Evolutionary conservation across 2,888 invertebrate species (phyloP).

Genomic region (Drosophila infuscata): DNA sequence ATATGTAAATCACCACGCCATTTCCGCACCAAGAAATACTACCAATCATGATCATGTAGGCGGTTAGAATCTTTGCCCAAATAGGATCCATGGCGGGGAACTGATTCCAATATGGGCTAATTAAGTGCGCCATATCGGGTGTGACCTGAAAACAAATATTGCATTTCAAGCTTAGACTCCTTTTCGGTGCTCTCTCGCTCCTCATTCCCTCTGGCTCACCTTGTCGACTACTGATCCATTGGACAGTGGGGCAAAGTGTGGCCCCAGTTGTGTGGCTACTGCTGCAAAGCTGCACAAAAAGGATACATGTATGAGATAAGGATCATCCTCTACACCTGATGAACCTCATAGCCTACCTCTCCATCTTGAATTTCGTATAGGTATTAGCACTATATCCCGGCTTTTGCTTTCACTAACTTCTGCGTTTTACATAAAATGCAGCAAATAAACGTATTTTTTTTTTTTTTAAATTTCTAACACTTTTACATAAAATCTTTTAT

Average conservation of each 20-base stretch:
- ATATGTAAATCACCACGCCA: slow-evolving; percentile 84
- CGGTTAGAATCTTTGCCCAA: slow-evolving; percentile 93
- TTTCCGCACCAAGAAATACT: slow-evolving; percentile 84
- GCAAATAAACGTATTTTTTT: slow-evolving; percentile 66
- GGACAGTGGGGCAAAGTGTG: slow-evolving; percentile 84
- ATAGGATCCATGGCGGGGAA: slow-evolving; percentile 95
- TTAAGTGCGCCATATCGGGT: slow-evolving; percentile 88
- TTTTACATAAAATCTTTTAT: slow-evolving; percentile 61
- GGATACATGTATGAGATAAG: not conserved
- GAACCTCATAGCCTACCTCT: slow-evolving; percentile 68
- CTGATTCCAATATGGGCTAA: slow-evolving; percentile 93
- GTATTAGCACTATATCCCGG: slow-evolving; percentile 70
- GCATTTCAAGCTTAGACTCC: not conserved
- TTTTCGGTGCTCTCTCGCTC: not conserved
- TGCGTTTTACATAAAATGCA: slow-evolving; percentile 77
- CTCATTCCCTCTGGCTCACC: slow-evolving; percentile 83
- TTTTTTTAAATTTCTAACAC: slow-evolving; percentile 69
- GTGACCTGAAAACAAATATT: slow-evolving; percentile 82
- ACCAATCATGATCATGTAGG: slow-evolving; percentile 91
- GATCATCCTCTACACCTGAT: not conserved
- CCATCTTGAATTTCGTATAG: slow-evolving; percentile 65
- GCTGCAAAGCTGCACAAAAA: slow-evolving; percentile 60
- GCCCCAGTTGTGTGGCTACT: slow-evolving; percentile 82
- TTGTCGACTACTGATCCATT: slow-evolving; percentile 94
- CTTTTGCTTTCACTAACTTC: slow-evolving; percentile 53